phyloP scores from a whole-genome alignment of 2,797 vertebrate species.

The Sphenodon punctatus region DNA sequence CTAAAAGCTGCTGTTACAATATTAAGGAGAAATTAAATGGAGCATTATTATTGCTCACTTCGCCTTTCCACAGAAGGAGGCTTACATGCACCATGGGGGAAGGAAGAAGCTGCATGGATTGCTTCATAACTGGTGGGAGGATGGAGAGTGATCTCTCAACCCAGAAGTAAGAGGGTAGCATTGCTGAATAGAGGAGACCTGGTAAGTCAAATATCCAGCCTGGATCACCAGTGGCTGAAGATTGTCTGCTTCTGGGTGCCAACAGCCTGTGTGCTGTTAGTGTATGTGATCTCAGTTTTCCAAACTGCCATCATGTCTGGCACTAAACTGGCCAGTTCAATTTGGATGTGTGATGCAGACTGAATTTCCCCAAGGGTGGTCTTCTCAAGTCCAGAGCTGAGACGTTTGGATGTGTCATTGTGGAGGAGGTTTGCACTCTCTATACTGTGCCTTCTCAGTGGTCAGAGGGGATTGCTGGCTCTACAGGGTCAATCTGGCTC shows the following conservation, averaged over 20 bases:
- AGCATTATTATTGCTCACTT: not conserved
- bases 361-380: too few species aligned
- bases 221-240: constrained; percentile 4
- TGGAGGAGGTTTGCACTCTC: too few species aligned
- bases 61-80: not conserved
- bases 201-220: not conserved
- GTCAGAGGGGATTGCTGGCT: too few species aligned
- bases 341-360: too few species aligned
- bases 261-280: too few species aligned
- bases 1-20: not conserved
- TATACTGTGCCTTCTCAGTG: too few species aligned
- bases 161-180: not conserved
- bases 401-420: too few species aligned
- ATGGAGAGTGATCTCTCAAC: not conserved
- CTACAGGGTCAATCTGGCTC: too few species aligned
- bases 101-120: not conserved
- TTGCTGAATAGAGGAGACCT: not conserved
- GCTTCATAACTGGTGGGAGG: constrained; percentile 12
- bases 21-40: not conserved
- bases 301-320: too few species aligned
- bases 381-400: too few species aligned
- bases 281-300: too few species aligned
- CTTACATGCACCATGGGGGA: not conserved
- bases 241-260: not conserved
- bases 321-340: too few species aligned